Evolutionary conservation across 2,888 invertebrate genomes (phyloP), one percentile per base, ranked within the genome.

Genomic region (Cantharis rufa): DNA sequence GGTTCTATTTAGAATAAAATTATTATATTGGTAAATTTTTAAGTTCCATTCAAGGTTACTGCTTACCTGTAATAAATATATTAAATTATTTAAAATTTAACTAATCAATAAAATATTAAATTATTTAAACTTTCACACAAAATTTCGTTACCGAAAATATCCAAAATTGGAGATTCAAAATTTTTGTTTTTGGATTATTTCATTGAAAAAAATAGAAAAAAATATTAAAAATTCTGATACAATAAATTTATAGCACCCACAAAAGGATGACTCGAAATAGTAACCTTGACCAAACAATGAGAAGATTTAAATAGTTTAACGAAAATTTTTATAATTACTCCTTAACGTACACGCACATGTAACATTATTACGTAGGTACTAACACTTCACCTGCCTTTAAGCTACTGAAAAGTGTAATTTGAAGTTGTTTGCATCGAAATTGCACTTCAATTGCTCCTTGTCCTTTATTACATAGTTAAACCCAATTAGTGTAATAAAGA

Each of bases 381-480:
- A 70, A 69, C 77, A 71, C 77, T 69, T 69, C 74, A 71, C 74
- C 62, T 69, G 74, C 71, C 15, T 77, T 77, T 64, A 71, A 71
- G 16, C 48, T 71, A 77, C 77, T 74, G 69, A 66, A 77, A 77
- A 77, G 73, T 68, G 71, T 18, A 71, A 73, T 28, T 78, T 73
- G 66, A 32, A 78, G 73, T 70, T 61, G 72, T 78, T 69, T 78
- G 71, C 75, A 78, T 78, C 72, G 74, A 78, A 78, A 78, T 75
- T 78, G 78, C 72, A 73, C 78, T 69, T 72, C 73, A 78, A 78
- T 78, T 78, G 72, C 66, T 63, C 66, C 24, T 75, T 71, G 62
- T 78, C 78, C 72, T 75, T 78, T 73, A 75, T 78, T 78, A 75
- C 69, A 16, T 62, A 28, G 64, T 75, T 75, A 73, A 75, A 69